Evolutionary conservation across 2,888 invertebrate genomes (phyloP), one percentile per base, ranked within the genome.

Genomic region (Autographa gamma): DNA sequence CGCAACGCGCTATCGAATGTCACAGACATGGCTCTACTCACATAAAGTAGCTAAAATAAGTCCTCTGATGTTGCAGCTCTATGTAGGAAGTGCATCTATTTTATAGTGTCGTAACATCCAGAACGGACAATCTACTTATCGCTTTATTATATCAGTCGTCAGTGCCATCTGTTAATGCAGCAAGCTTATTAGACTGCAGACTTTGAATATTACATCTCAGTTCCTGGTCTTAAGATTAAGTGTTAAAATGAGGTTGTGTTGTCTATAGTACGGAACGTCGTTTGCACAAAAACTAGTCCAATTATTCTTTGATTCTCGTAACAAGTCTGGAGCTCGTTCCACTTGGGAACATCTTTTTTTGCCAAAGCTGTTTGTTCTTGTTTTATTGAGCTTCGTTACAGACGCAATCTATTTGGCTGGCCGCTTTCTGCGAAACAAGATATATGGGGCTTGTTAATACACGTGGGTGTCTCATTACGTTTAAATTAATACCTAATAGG

Each of bases 21-120:
- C 92, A 89, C 89, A 90, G 89, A 90, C 90, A 89, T 81, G 88
- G 87, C 83, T 77, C 85, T 86, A 85, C 87, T 88, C 88, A 88
- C 89, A 91, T 92, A 91, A 92, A 93, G 89, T 89, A 89, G 88
- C 91, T 93, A 91, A 93, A 93, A 92, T 93, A 92, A 91, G 90
- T 88, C 86, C 85, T 91, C 88, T 91, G 89, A 91, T 91, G 91
- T 92, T 76, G 83, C 84, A 76, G 78, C 74, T 61, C 70, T 82
- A 80, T 87, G 85, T 89, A 91, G 91, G 91, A 93, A 93, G 88
- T 86, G 87, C 73, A 82, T 86, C 79, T 80, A 86, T 85, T 92
- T 91, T 89, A 89, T 89, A 85, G 84, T 74, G 79, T 85, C 87
- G 81, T 90, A 87, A 87, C 82, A 84, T 87, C 80, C 77, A 81